Conservation (phyloP, 2,888 invertebrate species). For the Limnephilus auricula region DNA sequence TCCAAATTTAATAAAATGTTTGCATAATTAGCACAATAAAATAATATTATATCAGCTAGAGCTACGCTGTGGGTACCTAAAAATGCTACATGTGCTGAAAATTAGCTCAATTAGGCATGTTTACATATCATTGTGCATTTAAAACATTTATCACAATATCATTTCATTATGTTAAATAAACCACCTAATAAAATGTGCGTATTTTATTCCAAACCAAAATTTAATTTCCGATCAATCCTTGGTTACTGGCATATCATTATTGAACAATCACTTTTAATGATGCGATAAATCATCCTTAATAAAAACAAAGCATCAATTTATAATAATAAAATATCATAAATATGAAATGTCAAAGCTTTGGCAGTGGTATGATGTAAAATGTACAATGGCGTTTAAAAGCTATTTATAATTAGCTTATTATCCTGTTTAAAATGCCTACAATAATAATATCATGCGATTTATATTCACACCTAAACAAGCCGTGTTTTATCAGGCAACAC, state of each 20-base stretch:
- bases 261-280: background rate
- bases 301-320: background rate
- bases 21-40: too few relatives aligned
- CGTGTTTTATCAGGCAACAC: constrained; percentile 13
- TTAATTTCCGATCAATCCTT: background rate
- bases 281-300: background rate
- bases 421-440: background rate
- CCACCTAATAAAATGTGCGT: background rate
- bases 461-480: background rate
- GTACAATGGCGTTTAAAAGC: background rate
- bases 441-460: background rate
- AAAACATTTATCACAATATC: background rate
- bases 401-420: background rate
- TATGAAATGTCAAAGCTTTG: background rate
- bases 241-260: background rate
- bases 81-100: background rate
- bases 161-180: background rate
- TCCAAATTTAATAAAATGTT: too few relatives aligned
- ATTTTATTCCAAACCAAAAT: background rate
- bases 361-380: background rate
- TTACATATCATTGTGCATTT: background rate
- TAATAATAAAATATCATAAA: background rate
- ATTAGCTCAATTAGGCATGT: background rate
- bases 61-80: too few relatives aligned
- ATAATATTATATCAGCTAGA: too few relatives aligned